Percentiles rank a stretch among this genome's conserved stretches.
Evolutionary conservation across 1,140 invertebrate genomes (phyloP).

Genomic region (Temnothorax nylanderi): DNA sequence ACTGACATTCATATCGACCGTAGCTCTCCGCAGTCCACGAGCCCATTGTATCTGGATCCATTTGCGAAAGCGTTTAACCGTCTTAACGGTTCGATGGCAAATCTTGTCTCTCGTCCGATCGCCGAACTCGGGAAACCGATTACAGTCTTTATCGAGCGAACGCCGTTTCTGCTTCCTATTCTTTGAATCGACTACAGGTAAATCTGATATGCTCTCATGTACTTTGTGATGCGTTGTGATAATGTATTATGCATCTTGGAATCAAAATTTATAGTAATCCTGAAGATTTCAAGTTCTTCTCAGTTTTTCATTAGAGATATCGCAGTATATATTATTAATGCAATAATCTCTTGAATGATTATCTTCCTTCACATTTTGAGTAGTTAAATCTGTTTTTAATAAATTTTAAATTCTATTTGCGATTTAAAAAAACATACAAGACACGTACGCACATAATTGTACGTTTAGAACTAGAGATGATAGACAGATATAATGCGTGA

Average conservation of each 20-base stretch:
- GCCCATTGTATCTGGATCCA: slow-evolving; percentile 61
- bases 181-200: background rate
- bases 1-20: slow-evolving; percentile 50
- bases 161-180: background rate
- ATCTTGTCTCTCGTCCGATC: slow-evolving; percentile 56
- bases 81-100: slow-evolving; percentile 52
- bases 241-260: background rate
- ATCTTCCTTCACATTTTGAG: background rate
- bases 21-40: background rate
- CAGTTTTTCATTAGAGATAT: background rate
- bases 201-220: background rate
- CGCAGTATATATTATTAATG: background rate
- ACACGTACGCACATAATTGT: background rate
- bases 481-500: background rate
- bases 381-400: background rate
- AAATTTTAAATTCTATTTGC: background rate
- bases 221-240: background rate
- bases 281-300: background rate
- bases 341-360: background rate
- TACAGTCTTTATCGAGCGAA: slow-evolving; percentile 43
- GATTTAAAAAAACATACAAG: background rate
- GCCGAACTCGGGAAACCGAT: slow-evolving; percentile 44
- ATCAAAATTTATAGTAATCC: background rate
- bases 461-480: background rate
- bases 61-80: slow-evolving; percentile 71